phyloP scores from a whole-genome alignment of 2,113 vertebrate genomes.

The Heteronetta atricapilla region DNA sequence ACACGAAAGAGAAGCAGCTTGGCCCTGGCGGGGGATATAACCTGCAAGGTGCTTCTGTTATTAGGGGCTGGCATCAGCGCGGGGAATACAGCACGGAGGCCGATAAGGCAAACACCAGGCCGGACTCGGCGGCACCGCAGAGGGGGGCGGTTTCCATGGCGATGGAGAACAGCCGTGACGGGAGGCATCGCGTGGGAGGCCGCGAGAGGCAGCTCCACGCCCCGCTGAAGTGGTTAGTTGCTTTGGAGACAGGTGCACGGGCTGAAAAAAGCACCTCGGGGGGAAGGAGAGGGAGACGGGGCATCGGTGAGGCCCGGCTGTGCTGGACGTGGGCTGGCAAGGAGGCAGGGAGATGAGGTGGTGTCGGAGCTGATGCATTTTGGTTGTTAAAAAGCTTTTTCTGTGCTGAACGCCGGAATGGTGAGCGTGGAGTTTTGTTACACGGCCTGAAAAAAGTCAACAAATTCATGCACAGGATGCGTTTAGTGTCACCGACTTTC shows the following conservation, averaged over 20 bases:
- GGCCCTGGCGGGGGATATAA: background rate
- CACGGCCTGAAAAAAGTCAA: background rate
- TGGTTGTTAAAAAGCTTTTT: background rate
- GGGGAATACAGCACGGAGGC: background rate
- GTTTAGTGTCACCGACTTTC: too few relatives aligned
- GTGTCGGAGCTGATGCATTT: background rate
- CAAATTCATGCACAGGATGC: background rate
- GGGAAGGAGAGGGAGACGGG: background rate
- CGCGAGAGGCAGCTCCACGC: background rate
- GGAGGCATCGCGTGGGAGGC: constrained; percentile 37
- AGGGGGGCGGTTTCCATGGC: constrained; percentile 65
- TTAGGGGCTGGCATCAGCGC: background rate
- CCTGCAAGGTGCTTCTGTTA: background rate
- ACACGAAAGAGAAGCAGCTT: background rate
- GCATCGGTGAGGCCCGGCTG: background rate
- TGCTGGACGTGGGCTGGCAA: background rate
- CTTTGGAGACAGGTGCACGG: constrained; percentile 38
- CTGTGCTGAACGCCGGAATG: background rate
- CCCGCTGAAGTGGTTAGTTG: constrained; percentile 14
- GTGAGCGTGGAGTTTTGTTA: background rate
- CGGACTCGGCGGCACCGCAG: background rate
- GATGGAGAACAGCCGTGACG: constrained; percentile 41
- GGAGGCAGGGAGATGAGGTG: background rate
- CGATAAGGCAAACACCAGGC: constrained; percentile 17
- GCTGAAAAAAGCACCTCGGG: background rate